Evolutionary conservation across 1,140 invertebrate genomes (phyloP), one percentile per base, ranked within the genome.

Genomic region (Lepidostoma basale): DNA sequence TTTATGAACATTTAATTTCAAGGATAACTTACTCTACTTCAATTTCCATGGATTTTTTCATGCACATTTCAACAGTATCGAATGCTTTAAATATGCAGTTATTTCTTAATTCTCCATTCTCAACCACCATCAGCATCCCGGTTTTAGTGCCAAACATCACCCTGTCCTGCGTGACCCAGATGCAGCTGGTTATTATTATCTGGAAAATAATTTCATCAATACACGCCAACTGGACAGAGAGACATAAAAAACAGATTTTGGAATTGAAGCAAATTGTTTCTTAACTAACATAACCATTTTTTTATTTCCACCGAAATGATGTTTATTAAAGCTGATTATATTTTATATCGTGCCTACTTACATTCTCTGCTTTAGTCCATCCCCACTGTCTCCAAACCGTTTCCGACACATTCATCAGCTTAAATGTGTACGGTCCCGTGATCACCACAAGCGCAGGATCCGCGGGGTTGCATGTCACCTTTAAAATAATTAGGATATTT

Each of bases 321-420:
- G n/a, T n/a, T n/a, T n/a, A n/a, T n/a, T n/a, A n/a, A n/a, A n/a
- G n/a, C n/a, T n/a, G n/a, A n/a, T n/a, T n/a, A n/a, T n/a, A n/a
- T n/a, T n/a, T n/a, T n/a, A 30, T 9, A 18, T 54, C 9, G 6
- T 39, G 22, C 40, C 3, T 3, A 47, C 40, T 45, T 66, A 92
- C 85, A 70, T 87, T 87, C 71, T 96, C 93, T 16, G 90, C 87
- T 79, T 94, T 94, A 63, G 89, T 86, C 80, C 91, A 94, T 16
- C 92, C 91, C 78, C 90, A 94, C 56, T 92, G 90, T 28, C 92
- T 86, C 87, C 94, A 90, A 3, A 89, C 85, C 0, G 87, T 89
- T 76, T 96, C 93, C n/a, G 88, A 86, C 28, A 90, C 89, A 25
- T 89, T 90, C 75, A 94, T 85, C 58, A 94, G 88, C 73, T 90